Evolutionary conservation across 2,888 invertebrate species (phyloP), one percentile per base, ranked within the genome.

Genomic region (Nebria brevicollis): DNA sequence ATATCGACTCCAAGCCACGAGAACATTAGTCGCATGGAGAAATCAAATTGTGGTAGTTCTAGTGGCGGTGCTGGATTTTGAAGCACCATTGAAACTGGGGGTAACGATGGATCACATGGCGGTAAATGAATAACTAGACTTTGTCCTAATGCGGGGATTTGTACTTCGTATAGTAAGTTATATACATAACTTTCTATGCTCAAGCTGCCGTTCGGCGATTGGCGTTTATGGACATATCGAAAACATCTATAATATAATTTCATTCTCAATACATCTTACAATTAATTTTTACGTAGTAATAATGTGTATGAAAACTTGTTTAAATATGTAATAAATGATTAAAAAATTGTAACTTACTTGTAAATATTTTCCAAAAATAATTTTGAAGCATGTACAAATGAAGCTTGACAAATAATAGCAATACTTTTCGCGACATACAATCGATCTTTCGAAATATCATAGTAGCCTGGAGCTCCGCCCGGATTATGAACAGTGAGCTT

Each of bases 401-500:
- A 97, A 85, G 95, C 93, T 89, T 97, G 97, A 87, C 97, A 96
- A 86, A 98, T 94, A 83, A 99, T 92, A 84, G 96, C 96, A 88
- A 99, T 95, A 89, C 96, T 96, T 92, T 99, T 99, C 85, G 97
- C 95, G 87, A 98, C 98, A 91, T 94, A 97, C 84, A 99, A 92
- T 89, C 95, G 95, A 91, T 99, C 98, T 91, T 97, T 97, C 89
- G 94, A 93, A 87, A 96, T 94, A 90, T 98, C 98, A 90, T 97
- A 99, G 88, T 96, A 96, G 85, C 94, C 95, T 85, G 95, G 91
- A 82, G 96, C 95, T 8, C 95, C 94, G 82, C 94, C 93, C 20
- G 94, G 93, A 83, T 93, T 92, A 86, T 95, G 95, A 6, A 94
- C 93, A 64, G 94, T 92, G 82, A 97, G 91, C 90, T 97, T 97